Percentiles rank a stretch among this genome's conserved stretches.
These are phyloP conservation scores for Sminthurinus aureus DNA, from an alignment of 2,888 invertebrate genomes.

Conservation along the genomic window DNA sequence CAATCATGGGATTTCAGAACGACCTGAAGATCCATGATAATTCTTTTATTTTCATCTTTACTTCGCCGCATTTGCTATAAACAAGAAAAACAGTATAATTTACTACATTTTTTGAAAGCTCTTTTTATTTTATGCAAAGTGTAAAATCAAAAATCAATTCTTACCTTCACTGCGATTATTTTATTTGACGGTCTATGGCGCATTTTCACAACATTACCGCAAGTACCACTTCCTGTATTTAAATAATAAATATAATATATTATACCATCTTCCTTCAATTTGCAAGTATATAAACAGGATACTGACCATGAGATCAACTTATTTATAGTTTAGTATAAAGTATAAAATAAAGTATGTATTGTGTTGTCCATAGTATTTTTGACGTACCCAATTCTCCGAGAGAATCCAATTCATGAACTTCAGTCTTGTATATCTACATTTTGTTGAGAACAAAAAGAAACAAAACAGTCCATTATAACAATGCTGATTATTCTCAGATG, in stretches of 20 bases:
- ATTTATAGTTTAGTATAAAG: too few relatives aligned
- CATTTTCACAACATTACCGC: conserved; percentile 98
- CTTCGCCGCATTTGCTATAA: conserved; percentile 93
- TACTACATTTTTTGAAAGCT: too few relatives aligned
- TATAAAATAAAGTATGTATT: too few relatives aligned
- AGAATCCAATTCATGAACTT: conserved; percentile 83
- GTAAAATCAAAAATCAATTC: conserved; percentile 37
- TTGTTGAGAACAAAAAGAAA: conserved; percentile 1
- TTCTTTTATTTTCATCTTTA: conserved; percentile 95
- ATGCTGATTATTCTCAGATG: not conserved
- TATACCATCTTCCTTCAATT: too few relatives aligned
- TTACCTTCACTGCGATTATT: conserved; percentile 92
- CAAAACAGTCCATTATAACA: not conserved
- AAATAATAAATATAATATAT: too few relatives aligned
- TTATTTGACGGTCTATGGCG: conserved; percentile 83
- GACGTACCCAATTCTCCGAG: conserved; percentile 74
- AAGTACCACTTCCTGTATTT: conserved; percentile 83
- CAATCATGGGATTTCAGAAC: conserved; percentile 98
- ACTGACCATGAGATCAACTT: too few relatives aligned
- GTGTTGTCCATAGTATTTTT: too few relatives aligned
- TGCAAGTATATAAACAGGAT: too few relatives aligned
- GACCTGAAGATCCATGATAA: conserved; percentile 98
- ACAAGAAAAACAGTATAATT: conserved; percentile 34
- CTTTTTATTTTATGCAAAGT: too few relatives aligned
- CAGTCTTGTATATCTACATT: conserved; percentile 75